These are phyloP conservation scores for Diachrysia chrysitis DNA, from an alignment of 2,888 invertebrate species.

Conservation along the genomic window DNA sequence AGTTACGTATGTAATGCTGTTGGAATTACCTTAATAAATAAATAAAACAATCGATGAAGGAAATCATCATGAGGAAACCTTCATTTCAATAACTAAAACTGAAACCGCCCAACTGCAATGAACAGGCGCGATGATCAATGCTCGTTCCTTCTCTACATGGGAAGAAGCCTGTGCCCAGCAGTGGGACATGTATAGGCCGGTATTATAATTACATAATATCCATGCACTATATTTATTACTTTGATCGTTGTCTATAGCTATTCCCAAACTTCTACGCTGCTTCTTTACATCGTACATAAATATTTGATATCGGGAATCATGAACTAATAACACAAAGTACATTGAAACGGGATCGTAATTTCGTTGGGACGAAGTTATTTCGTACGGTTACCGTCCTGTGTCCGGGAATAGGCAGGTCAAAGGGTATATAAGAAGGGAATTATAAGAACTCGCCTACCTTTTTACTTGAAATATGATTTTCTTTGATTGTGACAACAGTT, in stretches of 20 bases:
- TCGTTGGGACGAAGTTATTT: conserved; percentile 44
- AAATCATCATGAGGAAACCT: too few species aligned
- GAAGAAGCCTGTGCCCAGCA: too few species aligned
- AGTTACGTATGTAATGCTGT: too few species aligned
- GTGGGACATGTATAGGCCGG: too few species aligned
- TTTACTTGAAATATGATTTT: conserved; percentile 24
- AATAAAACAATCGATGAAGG: too few species aligned
- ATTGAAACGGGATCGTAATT: conserved; percentile 36
- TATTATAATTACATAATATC: too few species aligned
- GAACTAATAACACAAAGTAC: conserved; percentile 34
- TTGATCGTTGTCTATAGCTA: background rate
- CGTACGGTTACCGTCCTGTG: conserved; percentile 34
- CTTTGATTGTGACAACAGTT: conserved; percentile 22
- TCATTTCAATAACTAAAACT: too few species aligned
- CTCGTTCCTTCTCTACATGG: too few species aligned
- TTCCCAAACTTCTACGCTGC: background rate
- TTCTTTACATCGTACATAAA: conserved; percentile 1
- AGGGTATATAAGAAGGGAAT: conserved; percentile 28
- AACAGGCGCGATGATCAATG: too few species aligned
- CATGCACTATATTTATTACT: background rate
- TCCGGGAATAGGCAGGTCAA: conserved; percentile 30
- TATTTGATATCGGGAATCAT: conserved; percentile 14
- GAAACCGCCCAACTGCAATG: too few species aligned
- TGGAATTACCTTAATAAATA: too few species aligned
- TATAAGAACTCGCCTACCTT: conserved; percentile 11